Evolutionary conservation across 2,888 invertebrate species (phyloP), one percentile per base, ranked within the genome.

Genomic region (Adelphocoris suturalis): DNA sequence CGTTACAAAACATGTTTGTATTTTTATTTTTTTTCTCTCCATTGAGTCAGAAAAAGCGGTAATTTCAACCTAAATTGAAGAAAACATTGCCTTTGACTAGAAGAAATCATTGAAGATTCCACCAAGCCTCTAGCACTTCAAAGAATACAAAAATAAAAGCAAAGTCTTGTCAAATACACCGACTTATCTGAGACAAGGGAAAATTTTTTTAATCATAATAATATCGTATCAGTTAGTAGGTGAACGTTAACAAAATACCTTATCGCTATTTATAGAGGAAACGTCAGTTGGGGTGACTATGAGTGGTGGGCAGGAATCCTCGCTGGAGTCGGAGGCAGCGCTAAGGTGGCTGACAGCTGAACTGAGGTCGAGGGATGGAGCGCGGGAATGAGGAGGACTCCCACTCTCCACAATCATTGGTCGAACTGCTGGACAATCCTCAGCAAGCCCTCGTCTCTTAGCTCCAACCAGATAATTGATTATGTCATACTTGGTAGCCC

Each of bases 401-500:
- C 94, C 94, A 9, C 37, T 27, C 27, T 88, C 88, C 0, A 88
- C 52, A 16, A 88, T 88, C 85, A 85, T 85, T 1, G 89, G 89
- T 46, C 81, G 23, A 27, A 89, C 37, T 27, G 82, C 23, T 14
- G 76, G 47, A 78, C 86, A 85, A 11, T 93, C 93, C 9, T 90
- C 90, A 9, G 91, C 92, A 55, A 92, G 92, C 16, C 92, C 95
- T 91, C 96, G 94, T 93, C 96, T 96, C 94, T 97, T 97, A 90
- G 97, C 97, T 93, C 97, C 97, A 91, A 98, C 97, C 91, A 98
- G 94, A 93, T 98, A 98, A 90, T 97, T 97, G 86, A 98, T 94
- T 92, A 98, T 97, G 92, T 98, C 98, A 92, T 97, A 97, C 93
- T 97, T 97, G 16, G 97, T 97, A 90, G 97, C 97, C 86, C 97